phyloP scores from a whole-genome alignment of 1,140 invertebrate genomes.

The Acromyrmex heyeri region DNA sequence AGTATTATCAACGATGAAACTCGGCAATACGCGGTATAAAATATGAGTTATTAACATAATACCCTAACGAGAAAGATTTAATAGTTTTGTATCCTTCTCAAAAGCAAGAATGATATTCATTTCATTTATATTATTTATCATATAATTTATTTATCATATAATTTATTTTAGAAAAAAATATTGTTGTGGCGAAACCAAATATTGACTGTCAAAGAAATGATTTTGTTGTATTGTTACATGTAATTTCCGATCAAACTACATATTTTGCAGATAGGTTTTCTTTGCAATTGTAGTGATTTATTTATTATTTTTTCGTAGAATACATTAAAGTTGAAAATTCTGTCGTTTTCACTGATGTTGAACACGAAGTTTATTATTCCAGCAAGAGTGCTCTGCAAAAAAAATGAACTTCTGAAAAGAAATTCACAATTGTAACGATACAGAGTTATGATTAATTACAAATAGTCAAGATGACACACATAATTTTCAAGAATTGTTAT shows the following conservation, averaged over 20 bases:
- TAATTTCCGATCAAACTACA: neutral
- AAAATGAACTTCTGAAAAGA: neutral
- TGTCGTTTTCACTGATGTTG: neutral
- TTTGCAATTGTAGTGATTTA: neutral
- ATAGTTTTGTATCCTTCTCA: neutral
- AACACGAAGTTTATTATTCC: neutral
- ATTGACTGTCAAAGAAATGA: conserved; percentile 42
- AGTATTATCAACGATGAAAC: conserved; percentile 18
- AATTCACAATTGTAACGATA: neutral
- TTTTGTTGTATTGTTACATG: neutral
- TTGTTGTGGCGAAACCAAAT: conserved; percentile 46
- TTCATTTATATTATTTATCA: neutral
- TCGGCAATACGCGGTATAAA: conserved; percentile 46
- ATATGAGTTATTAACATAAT: conserved; percentile 39
- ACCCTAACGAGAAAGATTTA: neutral
- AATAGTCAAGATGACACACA: neutral
- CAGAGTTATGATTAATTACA: neutral
- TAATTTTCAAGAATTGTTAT: neutral
- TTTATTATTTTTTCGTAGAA: neutral
- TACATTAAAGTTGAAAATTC: neutral
- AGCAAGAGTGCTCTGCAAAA: neutral
- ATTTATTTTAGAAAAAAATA: conserved; percentile 35
- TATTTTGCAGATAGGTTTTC: neutral
- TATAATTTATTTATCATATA: neutral
- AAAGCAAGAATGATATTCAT: neutral